Percentiles rank a stretch among this genome's conserved stretches.
Evolutionary conservation across 1,140 invertebrate species (phyloP).

Genomic region (Acromyrmex echinatior): DNA sequence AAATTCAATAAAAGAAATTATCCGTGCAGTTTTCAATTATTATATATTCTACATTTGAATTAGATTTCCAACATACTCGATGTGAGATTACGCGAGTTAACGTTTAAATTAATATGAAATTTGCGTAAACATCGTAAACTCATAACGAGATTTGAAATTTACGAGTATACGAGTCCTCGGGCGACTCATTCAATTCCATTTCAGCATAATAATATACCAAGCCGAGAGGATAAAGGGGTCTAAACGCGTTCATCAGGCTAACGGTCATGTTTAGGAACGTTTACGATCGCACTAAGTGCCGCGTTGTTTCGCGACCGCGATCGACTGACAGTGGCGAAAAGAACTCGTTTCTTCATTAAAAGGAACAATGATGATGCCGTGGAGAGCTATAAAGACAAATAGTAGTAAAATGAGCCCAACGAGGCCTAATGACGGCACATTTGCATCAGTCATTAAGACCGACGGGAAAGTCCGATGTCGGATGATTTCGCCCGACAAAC

Average conservation of each 20-base stretch:
- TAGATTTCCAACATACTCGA: background rate
- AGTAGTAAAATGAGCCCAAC: conserved; percentile 79
- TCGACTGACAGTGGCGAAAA: conserved; percentile 10
- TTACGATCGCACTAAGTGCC: conserved; percentile 39
- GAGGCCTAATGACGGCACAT: conserved; percentile 78
- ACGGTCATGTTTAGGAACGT: conserved; percentile 31
- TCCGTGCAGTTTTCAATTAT: background rate
- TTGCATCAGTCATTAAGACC: conserved; percentile 80
- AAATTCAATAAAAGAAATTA: conserved; percentile 1
- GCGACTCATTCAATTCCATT: conserved; percentile 28
- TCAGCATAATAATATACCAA: conserved; percentile 1
- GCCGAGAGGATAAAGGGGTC: background rate
- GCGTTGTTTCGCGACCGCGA: conserved; percentile 28
- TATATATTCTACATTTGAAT: background rate
- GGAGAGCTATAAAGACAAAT: conserved; percentile 79
- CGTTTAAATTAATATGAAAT: conserved; percentile 22
- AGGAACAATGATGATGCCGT: conserved; percentile 54
- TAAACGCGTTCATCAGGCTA: conserved; percentile 53
- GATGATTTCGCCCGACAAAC: conserved; percentile 50
- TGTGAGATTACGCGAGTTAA: background rate
- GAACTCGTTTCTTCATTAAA: conserved; percentile 59
- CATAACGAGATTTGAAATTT: background rate
- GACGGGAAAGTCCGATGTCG: conserved; percentile 63
- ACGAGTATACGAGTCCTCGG: conserved; percentile 21
- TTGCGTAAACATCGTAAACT: conserved; percentile 11